Conservation (phyloP, 1,140 invertebrate species). For the Theocolax elegans region DNA sequence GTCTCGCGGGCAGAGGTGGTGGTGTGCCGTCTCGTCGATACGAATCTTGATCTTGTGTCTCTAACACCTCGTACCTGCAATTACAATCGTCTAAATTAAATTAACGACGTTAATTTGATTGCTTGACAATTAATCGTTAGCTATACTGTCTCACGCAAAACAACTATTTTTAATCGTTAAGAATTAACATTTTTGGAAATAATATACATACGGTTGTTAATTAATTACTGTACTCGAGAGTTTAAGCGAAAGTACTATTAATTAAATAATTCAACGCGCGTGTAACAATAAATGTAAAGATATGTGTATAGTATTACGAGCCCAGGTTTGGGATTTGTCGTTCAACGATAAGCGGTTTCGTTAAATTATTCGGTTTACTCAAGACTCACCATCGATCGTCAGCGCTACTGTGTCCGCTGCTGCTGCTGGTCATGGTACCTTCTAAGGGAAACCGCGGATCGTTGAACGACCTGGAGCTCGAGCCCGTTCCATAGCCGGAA, state of each 20-base stretch:
- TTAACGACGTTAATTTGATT: too few species aligned
- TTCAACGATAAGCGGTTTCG: slow-evolving; percentile 48
- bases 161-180: too few species aligned
- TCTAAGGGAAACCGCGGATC: slow-evolving; percentile 70
- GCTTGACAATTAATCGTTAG: too few species aligned
- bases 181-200: too few species aligned
- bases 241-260: too few species aligned
- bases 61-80: slow-evolving; percentile 69
- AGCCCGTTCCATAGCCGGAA: slow-evolving; percentile 86
- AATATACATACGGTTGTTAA: too few species aligned
- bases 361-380: slow-evolving; percentile 6
- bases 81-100: too few species aligned
- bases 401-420: slow-evolving; percentile 75
- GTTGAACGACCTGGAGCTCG: slow-evolving; percentile 77
- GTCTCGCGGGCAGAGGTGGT: slow-evolving; percentile 69
- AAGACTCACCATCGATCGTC: slow-evolving; percentile 74
- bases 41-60: slow-evolving; percentile 62
- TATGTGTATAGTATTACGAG: too few species aligned
- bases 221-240: too few species aligned
- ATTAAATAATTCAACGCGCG: neutral
- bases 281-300: too few species aligned
- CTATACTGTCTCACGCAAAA: too few species aligned
- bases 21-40: slow-evolving; percentile 61
- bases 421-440: slow-evolving; percentile 73
- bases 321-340: slow-evolving; percentile 17